Percentiles rank a stretch among this genome's conserved stretches.
Evolutionary conservation across 2,888 invertebrate genomes (phyloP).

Genomic region (Vanessa cardui): DNA sequence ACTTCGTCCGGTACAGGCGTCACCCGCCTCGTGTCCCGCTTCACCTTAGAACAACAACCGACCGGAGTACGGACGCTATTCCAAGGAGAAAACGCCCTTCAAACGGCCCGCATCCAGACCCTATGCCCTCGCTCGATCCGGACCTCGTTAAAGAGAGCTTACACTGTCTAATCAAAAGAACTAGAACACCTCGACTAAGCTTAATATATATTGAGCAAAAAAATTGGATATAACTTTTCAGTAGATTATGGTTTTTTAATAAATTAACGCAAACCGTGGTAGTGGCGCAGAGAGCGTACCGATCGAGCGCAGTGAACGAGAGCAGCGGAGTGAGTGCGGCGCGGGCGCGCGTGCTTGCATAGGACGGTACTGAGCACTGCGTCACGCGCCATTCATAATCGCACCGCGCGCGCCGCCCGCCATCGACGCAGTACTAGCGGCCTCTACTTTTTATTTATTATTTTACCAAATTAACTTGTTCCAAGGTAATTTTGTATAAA

Average conservation of each 20-base stretch:
- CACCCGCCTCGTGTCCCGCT: slow-evolving; percentile 78
- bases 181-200: slow-evolving; percentile 10
- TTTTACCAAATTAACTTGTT: neutral
- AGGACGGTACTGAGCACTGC: slow-evolving; percentile 38
- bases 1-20: slow-evolving; percentile 82
- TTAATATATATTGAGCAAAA: neutral
- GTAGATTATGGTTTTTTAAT: slow-evolving; percentile 15
- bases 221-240: neutral
- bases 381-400: slow-evolving; percentile 44
- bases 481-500: neutral
- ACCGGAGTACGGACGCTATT: slow-evolving; percentile 54
- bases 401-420: slow-evolving; percentile 38
- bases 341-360: slow-evolving; percentile 39
- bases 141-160: slow-evolving; percentile 14
- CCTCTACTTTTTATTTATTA: slow-evolving; percentile 6
- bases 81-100: slow-evolving; percentile 65
- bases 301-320: slow-evolving; percentile 52
- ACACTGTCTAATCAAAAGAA: slow-evolving; percentile 14
- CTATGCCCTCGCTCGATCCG: slow-evolving; percentile 30
- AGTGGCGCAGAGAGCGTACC: slow-evolving; percentile 44
- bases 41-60: slow-evolving; percentile 60
- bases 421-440: slow-evolving; percentile 17
- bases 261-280: slow-evolving; percentile 34
- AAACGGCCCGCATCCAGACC: slow-evolving; percentile 44
- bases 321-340: slow-evolving; percentile 47